Evolutionary conservation across 2,113 vertebrate genomes (phyloP), one percentile per base, ranked within the genome.

Genomic region (Leuciscus idus): DNA sequence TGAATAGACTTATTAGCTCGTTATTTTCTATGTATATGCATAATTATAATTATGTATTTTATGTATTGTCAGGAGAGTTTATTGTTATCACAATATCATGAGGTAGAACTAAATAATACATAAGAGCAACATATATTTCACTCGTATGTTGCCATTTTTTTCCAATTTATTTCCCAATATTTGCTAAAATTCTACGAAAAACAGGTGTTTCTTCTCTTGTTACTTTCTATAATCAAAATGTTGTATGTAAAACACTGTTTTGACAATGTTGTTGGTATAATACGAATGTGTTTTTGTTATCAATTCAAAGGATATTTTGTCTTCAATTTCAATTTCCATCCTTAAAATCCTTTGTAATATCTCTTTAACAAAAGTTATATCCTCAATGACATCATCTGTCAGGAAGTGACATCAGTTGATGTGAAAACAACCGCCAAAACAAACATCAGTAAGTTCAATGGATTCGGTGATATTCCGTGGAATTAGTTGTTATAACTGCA

Each of bases 401-500:
- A 75, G 72, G n/a, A 75, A 75, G 43, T 75, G 43, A 26, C n/a
- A 74, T 74, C 72, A 75, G 43, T 15, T 8, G n/a, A 48, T 48
- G 23, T 12, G 11, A 50, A 4, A 75, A 17, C 43, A 50, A 75
- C 19, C 4, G 2, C 59, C n/a, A 9, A 10, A 74, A 73, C 9
- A 70, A 70, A 11, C 33, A 39, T 39, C 36, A 72, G 21, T 39
- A 74, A 15, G 23, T 15, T 6, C 23, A 74, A 46, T 74, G 5
- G 5, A 46, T 39, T 68, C 0, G 3, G 21, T n/a, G 7, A 46
- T 6, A 13, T 46, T n/a, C 21, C 1, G 4, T 46, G 39, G 2
- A 21, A 43, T 11, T 21, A 39, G n/a, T n/a, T n/a, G n/a, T n/a
- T n/a, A 23, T 26, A 26, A 13, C 11, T 73, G 70, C 2, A 46